phyloP scores from a whole-genome alignment of 2,888 invertebrate species.

The Hirtodrosophila duncani region DNA sequence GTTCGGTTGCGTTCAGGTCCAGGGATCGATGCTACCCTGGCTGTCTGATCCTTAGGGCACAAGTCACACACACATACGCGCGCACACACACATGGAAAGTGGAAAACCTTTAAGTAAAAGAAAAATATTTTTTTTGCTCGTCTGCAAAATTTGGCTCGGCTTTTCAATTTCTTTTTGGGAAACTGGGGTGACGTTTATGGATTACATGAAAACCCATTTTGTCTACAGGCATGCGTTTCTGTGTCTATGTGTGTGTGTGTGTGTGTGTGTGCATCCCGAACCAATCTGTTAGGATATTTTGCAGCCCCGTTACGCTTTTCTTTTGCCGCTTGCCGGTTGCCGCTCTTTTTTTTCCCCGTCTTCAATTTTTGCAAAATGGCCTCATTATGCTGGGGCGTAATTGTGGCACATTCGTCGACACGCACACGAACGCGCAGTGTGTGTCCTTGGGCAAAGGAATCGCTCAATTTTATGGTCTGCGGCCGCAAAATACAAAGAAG shows the following conservation, averaged over 20 bases:
- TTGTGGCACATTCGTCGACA: constrained; percentile 42
- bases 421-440: not conserved
- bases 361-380: constrained; percentile 50
- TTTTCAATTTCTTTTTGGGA: constrained; percentile 41
- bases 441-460: constrained; percentile 34
- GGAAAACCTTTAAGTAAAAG: constrained; percentile 28
- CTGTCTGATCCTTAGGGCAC: constrained; percentile 59
- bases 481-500: constrained; percentile 45
- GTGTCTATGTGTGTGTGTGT: constrained; percentile 7
- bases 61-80: constrained; percentile 40
- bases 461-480: constrained; percentile 66
- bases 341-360: constrained; percentile 32
- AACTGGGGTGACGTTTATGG: constrained; percentile 73
- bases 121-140: constrained; percentile 56
- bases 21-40: constrained; percentile 48
- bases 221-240: constrained; percentile 1
- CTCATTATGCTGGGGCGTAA: constrained; percentile 70
- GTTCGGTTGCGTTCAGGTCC: no score
- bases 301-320: constrained; percentile 23
- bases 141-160: constrained; percentile 36
- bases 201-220: constrained; percentile 66
- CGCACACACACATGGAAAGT: constrained; percentile 2
- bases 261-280: constrained; percentile 14
- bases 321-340: constrained; percentile 29
- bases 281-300: constrained; percentile 23